A percentile compares a stretch with the other conserved stretches of the same genome.
phyloP scores from a whole-genome alignment of 2,113 vertebrate species.

The Neogobius melanostomus region DNA sequence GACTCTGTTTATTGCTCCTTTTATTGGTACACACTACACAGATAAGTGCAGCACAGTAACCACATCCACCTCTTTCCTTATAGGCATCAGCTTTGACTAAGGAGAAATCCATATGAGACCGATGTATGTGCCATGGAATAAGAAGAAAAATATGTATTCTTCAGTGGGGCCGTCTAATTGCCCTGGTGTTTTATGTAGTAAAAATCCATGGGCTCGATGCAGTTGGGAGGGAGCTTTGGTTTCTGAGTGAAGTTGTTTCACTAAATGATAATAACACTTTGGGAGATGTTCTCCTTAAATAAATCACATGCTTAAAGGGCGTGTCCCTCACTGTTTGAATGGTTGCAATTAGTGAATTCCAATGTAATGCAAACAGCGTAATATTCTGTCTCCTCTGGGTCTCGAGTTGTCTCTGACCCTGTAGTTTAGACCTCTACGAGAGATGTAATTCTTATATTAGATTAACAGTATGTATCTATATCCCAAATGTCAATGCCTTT shows the following conservation, averaged over 20 bases:
- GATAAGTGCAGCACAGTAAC: not conserved
- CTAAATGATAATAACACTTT: slow-evolving; percentile 9
- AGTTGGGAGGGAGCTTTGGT: slow-evolving; percentile 26
- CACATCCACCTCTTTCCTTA: not conserved
- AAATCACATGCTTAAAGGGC: not conserved
- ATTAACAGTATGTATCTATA: too few relatives aligned
- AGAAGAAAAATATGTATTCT: not conserved
- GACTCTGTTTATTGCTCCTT: slow-evolving; percentile 33
- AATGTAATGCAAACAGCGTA: too few relatives aligned
- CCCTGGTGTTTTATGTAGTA: not conserved
- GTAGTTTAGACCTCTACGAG: too few relatives aligned
- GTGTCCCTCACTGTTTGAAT: not conserved
- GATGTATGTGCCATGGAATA: not conserved
- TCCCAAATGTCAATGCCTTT: too few relatives aligned
- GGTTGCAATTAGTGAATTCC: too few relatives aligned
- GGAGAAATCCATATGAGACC: not conserved
- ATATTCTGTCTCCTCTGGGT: too few relatives aligned
- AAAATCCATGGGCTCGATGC: not conserved
- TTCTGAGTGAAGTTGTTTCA: slow-evolving; percentile 21
- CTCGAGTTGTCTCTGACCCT: too few relatives aligned
- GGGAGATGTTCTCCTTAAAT: not conserved
- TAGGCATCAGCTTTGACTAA: not conserved
- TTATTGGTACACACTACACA: not conserved
- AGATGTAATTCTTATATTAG: too few relatives aligned
- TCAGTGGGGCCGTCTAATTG: not conserved